Evolutionary conservation across 2,888 invertebrate genomes (phyloP), one percentile per base, ranked within the genome.

Genomic region (Eristalis arbustorum): DNA sequence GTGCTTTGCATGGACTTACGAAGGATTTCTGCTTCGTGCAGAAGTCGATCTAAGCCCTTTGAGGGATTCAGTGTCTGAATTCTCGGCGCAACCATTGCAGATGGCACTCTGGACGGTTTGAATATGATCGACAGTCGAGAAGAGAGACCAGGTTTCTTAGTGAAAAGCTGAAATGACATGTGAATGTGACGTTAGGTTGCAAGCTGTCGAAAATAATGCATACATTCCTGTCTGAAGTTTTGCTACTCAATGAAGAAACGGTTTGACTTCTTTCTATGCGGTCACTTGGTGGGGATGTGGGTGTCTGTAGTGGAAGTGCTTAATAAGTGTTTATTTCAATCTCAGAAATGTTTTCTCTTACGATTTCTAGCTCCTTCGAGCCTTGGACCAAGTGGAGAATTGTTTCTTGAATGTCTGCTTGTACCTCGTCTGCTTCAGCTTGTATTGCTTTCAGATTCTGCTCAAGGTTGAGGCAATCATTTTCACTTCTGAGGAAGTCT

Each of bases 21-120:
- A 18, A 83, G 42, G 59, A 66, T 57, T 71, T 78, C 78, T 75
- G 83, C 72, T 49, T 83, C 83, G 22, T 75, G 62, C 14, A 83
- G 73, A 72, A 87, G 87, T 25, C 71, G 66, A 82, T 28, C 74
- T 25, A 71, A 63, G 56, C 71, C 72, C 37, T 59, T 68, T 10
- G 13, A 31, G 49, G 66, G 62, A 37, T 63, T 57, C 0, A 73
- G 22, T 25, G 31, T 18, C 14, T 34, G 62, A 40, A 59, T 56
- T 56, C 59, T 78, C 0, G 64, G 13, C 18, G 73, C n/a, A 25
- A 25, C 3, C 40, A 31, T 25, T 23, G 22, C 31, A 0, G 57
- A 40, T n/a, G 74, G 78, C 0, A 42, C 25, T 63, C 62, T 34
- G 1, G 75, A 68, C 59, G 57, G 56, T 2, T 28, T 49, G 13